Base-by-base conservation (phyloP, 1,140 invertebrate genomes). In the Bombus picipes region DNA sequence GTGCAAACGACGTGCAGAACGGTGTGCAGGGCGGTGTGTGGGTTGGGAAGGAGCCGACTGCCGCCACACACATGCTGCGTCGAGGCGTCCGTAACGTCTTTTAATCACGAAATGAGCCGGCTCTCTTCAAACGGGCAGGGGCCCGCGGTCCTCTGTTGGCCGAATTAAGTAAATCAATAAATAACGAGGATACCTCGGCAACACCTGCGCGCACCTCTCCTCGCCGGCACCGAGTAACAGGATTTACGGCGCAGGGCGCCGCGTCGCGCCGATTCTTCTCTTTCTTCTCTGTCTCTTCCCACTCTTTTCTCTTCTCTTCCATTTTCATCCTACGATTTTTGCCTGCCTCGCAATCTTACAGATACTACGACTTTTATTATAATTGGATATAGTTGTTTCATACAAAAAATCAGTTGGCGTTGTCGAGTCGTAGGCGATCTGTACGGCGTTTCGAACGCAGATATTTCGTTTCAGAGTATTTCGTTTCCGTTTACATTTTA, bases 91-190 rank as follows among this genome's bases (percentile, higher is more conserved):
- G 92, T 95, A 95, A 95, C 93, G 94, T 94, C 93, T 94, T 94
- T 95, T 95, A 94, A 95, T 95, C 94, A 95, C 94, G 94, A 94
- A 93, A 94, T 92, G 91, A 93, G 93, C 93, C 92, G 91, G 92
- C 93, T 92, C 92, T 91, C 91, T 93, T 94, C 93, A 94, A 94
- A 93, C 90, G 93, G 85, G 87, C 89, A 87, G 89, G 92, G 90
- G 89, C 91, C 89, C 89, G 72, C 87, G 91, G 92, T 93, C 91
- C 91, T 91, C 92, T 93, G 76, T 94, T 94, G 92, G 93, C 92
- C 92, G 92, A 95, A 95, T 94, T 94, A 94, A 94, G 94, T 94
- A 94, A 94, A 95, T 95, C 94, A 94, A 95, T 95, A 94, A 95
- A 95, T 95, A 95, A 95, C 91, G 92, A 94, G 94, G 87, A 92